Evolutionary conservation across 2,797 vertebrate species (phyloP).

Genomic region (Melanotaenia pygmaea): DNA sequence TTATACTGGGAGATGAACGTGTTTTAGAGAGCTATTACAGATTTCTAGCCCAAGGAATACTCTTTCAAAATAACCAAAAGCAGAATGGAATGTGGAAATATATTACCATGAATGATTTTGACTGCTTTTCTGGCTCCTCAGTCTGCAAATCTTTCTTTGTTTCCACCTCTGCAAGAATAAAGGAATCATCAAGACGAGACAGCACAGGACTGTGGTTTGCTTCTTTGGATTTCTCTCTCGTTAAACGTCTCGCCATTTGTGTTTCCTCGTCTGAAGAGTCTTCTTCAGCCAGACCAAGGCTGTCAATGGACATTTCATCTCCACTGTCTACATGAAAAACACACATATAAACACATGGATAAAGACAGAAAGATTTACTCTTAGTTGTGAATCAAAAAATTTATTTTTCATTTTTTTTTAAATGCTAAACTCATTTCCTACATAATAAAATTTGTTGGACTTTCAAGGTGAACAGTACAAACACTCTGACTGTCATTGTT

Average conservation of each 20-base stretch:
- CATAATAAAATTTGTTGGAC: slow-evolving; percentile 1
- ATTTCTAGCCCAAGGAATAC: slow-evolving; percentile 2
- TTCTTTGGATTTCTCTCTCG: slow-evolving; percentile 28
- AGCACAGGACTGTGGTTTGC: slow-evolving; percentile 22
- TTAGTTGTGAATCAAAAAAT: neutral
- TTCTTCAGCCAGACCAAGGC: slow-evolving; percentile 58
- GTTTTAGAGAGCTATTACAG: neutral
- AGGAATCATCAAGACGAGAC: slow-evolving; percentile 33
- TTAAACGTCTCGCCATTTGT: slow-evolving; percentile 27
- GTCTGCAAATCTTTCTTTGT: slow-evolving; percentile 26
- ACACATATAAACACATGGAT: slow-evolving; percentile 19
- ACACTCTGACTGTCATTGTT: slow-evolving; percentile 11
- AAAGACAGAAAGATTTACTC: slow-evolving; percentile 1
- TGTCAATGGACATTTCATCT: slow-evolving; percentile 69
- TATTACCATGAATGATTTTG: slow-evolving; percentile 68
- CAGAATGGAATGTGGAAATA: slow-evolving; percentile 26
- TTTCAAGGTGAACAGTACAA: slow-evolving; percentile 24
- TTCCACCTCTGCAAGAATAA: slow-evolving; percentile 39
- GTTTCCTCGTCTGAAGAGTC: slow-evolving; percentile 72
- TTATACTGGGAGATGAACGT: neutral
- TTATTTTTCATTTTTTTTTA: neutral
- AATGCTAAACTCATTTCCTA: neutral
- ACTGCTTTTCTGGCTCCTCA: slow-evolving; percentile 47
- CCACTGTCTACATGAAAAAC: slow-evolving; percentile 62
- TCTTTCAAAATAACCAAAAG: slow-evolving; percentile 19